These are phyloP conservation scores for Chloroceryle inda DNA, from an alignment of 2,797 vertebrate genomes.

Conservation along the genomic window DNA sequence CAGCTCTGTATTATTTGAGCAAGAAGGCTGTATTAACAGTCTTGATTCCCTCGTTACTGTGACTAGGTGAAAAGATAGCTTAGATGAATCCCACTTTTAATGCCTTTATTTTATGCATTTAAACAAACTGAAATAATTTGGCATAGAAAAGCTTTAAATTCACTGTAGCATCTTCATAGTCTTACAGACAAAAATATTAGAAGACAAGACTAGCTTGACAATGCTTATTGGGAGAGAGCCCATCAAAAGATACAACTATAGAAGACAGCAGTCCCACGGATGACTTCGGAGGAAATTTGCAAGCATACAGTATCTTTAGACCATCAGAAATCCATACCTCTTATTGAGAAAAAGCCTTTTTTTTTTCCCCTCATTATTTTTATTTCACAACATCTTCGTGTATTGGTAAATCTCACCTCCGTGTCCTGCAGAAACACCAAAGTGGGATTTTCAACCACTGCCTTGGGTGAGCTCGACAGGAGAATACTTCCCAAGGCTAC, in stretches of 20 bases:
- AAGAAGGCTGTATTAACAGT: neutral
- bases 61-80: neutral
- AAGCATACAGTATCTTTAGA: neutral
- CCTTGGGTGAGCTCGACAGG: neutral
- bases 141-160: neutral
- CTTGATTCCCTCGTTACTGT: neutral
- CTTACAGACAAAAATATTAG: neutral
- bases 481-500: neutral
- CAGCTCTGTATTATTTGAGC: neutral
- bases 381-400: neutral
- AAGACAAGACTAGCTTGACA: neutral
- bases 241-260: neutral
- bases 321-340: neutral
- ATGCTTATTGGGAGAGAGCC: neutral
- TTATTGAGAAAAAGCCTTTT: neutral
- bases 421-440: neutral
- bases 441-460: neutral
- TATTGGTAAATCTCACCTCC: neutral
- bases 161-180: neutral
- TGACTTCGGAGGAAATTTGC: neutral
- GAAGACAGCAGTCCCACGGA: neutral
- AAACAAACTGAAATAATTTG: neutral
- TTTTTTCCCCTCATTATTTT: neutral
- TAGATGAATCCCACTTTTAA: neutral
- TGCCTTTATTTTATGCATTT: neutral